These are phyloP conservation scores for Brachylomia viminalis DNA, from an alignment of 2,888 invertebrate genomes.

Conservation along the genomic window DNA sequence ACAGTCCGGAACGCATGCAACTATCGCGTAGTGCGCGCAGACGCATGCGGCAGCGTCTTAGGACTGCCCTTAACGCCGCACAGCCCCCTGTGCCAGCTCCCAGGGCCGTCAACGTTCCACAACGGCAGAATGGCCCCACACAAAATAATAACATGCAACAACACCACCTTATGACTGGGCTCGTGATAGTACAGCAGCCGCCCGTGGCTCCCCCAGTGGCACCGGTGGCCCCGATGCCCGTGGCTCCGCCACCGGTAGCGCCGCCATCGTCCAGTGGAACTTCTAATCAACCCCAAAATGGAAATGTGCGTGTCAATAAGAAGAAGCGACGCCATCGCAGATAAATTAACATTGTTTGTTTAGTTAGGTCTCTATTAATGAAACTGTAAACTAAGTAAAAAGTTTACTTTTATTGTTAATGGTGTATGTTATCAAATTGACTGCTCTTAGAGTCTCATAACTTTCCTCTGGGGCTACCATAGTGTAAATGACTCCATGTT, in stretches of 20 bases:
- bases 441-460: constrained; percentile 75
- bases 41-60: constrained; percentile 81
- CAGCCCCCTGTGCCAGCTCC: constrained; percentile 62
- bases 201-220: constrained; percentile 50
- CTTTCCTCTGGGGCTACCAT: constrained; percentile 77
- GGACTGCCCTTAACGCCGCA: constrained; percentile 76
- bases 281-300: constrained; percentile 71
- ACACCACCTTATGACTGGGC: constrained; percentile 51
- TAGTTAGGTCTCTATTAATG: constrained; percentile 61
- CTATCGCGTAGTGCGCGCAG: constrained; percentile 83
- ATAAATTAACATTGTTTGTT: constrained; percentile 72
- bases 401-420: constrained; percentile 68
- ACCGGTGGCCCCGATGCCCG: constrained; percentile 47
- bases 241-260: constrained; percentile 58
- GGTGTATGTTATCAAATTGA: constrained; percentile 74
- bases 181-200: constrained; percentile 52
- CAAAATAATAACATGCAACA: constrained; percentile 43
- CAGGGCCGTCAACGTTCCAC: constrained; percentile 47
- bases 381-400: constrained; percentile 65
- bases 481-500: constrained; percentile 71
- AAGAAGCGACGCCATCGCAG: constrained; percentile 85
- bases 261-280: constrained; percentile 67
- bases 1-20: constrained; percentile 45
- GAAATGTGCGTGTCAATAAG: constrained; percentile 77
- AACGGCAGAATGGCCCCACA: constrained; percentile 66